Conservation (phyloP, 2,797 vertebrate species). For the Nyctibius grandis region DNA sequence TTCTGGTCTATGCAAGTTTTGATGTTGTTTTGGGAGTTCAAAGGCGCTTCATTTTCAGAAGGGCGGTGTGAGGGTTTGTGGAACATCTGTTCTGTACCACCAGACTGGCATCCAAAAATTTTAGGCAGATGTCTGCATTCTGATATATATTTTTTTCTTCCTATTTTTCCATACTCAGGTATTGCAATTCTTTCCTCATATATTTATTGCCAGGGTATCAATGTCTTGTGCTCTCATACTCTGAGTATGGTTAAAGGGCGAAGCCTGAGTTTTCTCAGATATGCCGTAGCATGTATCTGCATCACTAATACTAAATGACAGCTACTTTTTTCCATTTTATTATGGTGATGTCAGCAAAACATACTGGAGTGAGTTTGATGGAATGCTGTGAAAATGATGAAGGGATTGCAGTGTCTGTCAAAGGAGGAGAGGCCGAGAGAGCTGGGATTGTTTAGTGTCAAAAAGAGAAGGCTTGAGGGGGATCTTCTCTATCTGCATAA, state of each 20-base stretch:
- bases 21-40: background rate
- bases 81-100: background rate
- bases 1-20: background rate
- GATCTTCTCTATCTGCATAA: background rate
- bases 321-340: background rate
- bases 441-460: background rate
- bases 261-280: background rate
- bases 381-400: background rate
- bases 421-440: background rate
- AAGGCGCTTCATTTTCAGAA: background rate
- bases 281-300: background rate
- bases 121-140: background rate
- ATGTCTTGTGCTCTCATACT: background rate
- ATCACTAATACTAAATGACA: background rate
- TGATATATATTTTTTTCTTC: background rate
- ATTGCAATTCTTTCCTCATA: background rate
- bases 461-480: background rate
- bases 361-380: background rate
- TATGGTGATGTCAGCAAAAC: background rate
- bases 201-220: background rate
- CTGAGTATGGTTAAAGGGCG: background rate
- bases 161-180: background rate
- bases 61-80: background rate
- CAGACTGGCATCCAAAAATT: background rate
- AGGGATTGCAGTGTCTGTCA: background rate